Evolutionary conservation across 1,140 invertebrate species (phyloP).

Genomic region (Ephestia elutella): DNA sequence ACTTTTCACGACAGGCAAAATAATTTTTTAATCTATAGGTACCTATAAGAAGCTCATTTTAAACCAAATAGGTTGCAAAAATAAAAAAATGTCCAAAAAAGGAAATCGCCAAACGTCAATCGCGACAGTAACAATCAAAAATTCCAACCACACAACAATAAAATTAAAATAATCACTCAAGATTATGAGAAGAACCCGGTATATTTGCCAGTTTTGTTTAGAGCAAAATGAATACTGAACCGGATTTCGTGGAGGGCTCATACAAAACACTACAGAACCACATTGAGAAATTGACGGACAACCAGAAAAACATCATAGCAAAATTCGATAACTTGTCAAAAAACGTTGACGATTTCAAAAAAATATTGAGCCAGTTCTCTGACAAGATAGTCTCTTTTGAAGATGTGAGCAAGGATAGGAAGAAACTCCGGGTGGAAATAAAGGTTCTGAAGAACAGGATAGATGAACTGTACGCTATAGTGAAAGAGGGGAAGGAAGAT

Average conservation of each 20-base stretch:
- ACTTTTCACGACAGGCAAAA: no score
- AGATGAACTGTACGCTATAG: slow-evolving; percentile 47
- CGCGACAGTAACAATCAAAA: background rate
- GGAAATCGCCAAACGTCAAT: background rate
- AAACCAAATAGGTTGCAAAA: no score
- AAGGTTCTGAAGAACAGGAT: slow-evolving; percentile 43
- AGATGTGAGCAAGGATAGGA: slow-evolving; percentile 32
- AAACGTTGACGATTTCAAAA: slow-evolving; percentile 47
- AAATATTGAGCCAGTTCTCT: slow-evolving; percentile 32
- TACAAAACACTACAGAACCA: slow-evolving; percentile 34
- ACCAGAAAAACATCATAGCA: slow-evolving; percentile 36
- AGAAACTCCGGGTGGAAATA: slow-evolving; percentile 41
- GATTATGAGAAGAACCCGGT: background rate
- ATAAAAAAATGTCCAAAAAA: background rate
- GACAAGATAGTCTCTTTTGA: slow-evolving; percentile 43
- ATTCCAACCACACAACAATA: background rate
- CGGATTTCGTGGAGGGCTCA: slow-evolving; percentile 21
- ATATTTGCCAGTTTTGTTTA: slow-evolving; percentile 12
- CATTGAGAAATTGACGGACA: slow-evolving; percentile 44
- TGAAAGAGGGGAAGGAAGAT: slow-evolving; percentile 57
- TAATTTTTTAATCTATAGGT: no score
- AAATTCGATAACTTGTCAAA: slow-evolving; percentile 50
- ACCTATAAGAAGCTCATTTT: no score
- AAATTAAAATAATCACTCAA: background rate
- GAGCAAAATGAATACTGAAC: slow-evolving; percentile 17